Evolutionary conservation across 2,113 vertebrate genomes (phyloP).

Genomic region (Oriolus oriolus): DNA sequence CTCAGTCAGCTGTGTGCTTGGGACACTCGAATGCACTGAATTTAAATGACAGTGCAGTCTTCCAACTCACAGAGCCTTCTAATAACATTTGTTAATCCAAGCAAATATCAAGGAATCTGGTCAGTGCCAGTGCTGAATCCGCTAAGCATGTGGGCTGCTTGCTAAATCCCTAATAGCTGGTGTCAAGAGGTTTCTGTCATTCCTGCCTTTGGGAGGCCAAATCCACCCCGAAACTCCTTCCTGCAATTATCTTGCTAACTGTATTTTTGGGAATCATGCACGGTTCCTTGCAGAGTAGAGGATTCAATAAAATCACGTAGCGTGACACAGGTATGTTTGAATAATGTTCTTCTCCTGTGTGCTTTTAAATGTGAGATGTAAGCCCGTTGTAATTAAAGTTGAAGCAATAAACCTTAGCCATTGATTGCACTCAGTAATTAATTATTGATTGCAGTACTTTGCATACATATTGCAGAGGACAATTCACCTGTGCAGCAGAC

Average conservation of each 20-base stretch:
- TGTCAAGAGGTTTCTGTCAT: neutral
- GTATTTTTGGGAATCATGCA: neutral
- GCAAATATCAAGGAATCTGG: conserved; percentile 28
- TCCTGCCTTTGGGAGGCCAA: neutral
- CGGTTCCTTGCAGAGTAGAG: neutral
- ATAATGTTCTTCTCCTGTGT: neutral
- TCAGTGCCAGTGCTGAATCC: neutral
- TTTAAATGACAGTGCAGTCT: conserved; percentile 9
- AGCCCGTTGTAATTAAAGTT: conserved; percentile 38
- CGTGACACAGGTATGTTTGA: neutral
- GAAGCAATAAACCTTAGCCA: conserved; percentile 32
- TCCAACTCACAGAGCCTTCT: conserved; percentile 29
- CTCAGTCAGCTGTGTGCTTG: neutral
- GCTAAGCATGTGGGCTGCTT: neutral
- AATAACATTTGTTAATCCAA: conserved; percentile 44
- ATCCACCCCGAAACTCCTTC: neutral
- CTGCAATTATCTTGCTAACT: neutral
- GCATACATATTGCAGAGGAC: conserved; percentile 10
- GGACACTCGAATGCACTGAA: conserved; percentile 26
- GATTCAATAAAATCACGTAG: neutral
- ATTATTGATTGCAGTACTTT: conserved; percentile 53
- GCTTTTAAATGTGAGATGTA: neutral
- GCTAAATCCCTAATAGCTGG: neutral
- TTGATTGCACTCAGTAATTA: conserved; percentile 50
- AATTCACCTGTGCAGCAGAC: conserved; percentile 9